phyloP scores from a whole-genome alignment of 2,797 vertebrate species.

The Columba guinea region DNA sequence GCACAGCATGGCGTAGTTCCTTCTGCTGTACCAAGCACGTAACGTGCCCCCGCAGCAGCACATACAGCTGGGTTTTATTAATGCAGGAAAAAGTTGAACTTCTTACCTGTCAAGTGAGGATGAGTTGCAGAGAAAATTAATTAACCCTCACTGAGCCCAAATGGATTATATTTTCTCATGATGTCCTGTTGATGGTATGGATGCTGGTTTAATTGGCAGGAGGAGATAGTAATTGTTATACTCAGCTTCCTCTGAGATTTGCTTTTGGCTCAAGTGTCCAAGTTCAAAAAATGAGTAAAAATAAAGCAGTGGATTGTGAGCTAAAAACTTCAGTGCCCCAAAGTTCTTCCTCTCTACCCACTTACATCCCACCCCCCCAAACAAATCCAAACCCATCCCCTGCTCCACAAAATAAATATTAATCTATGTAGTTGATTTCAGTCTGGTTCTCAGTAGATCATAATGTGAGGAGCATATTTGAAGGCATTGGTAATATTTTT shows the following conservation, averaged over 20 bases:
- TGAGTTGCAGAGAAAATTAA: neutral
- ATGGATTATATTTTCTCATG: neutral
- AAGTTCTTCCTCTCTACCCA: neutral
- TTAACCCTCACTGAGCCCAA: neutral
- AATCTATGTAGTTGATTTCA: neutral
- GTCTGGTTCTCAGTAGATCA: neutral
- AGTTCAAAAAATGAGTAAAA: neutral
- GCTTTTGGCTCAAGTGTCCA: neutral
- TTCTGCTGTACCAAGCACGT: neutral
- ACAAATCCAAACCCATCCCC: neutral
- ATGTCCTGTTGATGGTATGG: neutral
- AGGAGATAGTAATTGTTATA: neutral
- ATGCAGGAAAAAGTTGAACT: neutral
- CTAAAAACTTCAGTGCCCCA: neutral
- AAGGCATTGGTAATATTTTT: neutral
- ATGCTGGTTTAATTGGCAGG: neutral
- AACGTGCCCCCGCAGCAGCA: neutral
- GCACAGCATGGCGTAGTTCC: neutral
- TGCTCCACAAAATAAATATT: neutral
- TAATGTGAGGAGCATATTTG: neutral
- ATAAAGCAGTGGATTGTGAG: neutral
- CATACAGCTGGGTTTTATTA: neutral
- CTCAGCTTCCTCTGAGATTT: neutral
- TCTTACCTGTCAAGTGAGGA: neutral
- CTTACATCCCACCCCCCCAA: accelerated